phyloP scores from a whole-genome alignment of 2,888 invertebrate genomes.

The Phengaris arion region DNA sequence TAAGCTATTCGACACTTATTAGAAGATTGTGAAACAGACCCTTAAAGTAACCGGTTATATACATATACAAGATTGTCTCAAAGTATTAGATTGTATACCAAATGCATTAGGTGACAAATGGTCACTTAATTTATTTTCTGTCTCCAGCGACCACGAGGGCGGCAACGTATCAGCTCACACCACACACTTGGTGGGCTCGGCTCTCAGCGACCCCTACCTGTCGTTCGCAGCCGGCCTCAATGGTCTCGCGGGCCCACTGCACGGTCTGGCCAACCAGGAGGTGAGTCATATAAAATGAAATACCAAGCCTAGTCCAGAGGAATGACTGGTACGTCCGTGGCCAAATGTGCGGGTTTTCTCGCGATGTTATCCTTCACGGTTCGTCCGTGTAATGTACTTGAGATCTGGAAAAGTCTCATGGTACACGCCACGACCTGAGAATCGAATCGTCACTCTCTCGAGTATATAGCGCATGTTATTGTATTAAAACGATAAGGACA shows the following conservation, averaged over 20 bases:
- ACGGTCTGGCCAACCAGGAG: constrained; percentile 97
- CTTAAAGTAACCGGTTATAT: too few species aligned
- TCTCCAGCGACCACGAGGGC: constrained; percentile 93
- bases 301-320: too few species aligned
- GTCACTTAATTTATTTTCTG: background rate
- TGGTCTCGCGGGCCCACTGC: constrained; percentile 96
- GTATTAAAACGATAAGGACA: background rate
- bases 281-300: constrained; percentile 42
- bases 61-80: too few species aligned
- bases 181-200: constrained; percentile 95
- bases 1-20: too few species aligned
- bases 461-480: background rate
- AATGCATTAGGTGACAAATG: background rate
- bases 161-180: constrained; percentile 98
- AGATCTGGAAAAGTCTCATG: too few species aligned
- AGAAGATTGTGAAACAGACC: too few species aligned
- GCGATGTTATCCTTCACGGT: too few species aligned
- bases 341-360: too few species aligned
- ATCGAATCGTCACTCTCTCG: too few species aligned
- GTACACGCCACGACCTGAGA: too few species aligned
- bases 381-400: too few species aligned
- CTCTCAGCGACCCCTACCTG: constrained; percentile 95
- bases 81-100: background rate
- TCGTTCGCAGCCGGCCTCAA: constrained; percentile 96
- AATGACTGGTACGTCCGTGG: too few species aligned